These are phyloP conservation scores for Euzophera pinguis DNA, from an alignment of 2,888 invertebrate species.

Conservation along the genomic window DNA sequence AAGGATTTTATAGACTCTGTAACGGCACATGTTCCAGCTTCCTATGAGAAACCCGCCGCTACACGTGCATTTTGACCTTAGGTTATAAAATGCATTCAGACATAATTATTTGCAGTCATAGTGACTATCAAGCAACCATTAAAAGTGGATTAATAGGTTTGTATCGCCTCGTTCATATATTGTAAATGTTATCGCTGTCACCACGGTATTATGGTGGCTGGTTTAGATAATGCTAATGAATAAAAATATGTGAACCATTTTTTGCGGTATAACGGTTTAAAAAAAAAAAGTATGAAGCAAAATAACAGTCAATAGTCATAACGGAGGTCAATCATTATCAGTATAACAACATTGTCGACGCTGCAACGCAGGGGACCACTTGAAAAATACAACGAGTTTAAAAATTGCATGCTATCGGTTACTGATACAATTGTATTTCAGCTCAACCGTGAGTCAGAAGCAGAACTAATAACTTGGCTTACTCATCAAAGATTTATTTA, in stretches of 20 bases:
- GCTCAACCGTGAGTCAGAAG: slow-evolving; percentile 47
- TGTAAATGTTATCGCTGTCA: slow-evolving; percentile 9
- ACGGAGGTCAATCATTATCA: slow-evolving; percentile 32
- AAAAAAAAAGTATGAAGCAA: no score
- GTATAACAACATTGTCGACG: slow-evolving; percentile 19
- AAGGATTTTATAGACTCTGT: slow-evolving; percentile 57
- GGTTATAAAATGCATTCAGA: not conserved
- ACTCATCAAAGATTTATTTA: slow-evolving; percentile 51
- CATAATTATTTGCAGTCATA: slow-evolving; percentile 2
- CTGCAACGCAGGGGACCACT: slow-evolving; percentile 21
- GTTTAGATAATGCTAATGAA: slow-evolving; percentile 14
- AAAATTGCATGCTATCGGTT: slow-evolving; percentile 19
- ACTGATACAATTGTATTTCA: slow-evolving; percentile 19
- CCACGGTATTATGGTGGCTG: not conserved
- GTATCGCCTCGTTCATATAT: not conserved
- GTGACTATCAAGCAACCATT: slow-evolving; percentile 13
- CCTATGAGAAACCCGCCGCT: slow-evolving; percentile 17
- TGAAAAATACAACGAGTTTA: slow-evolving; percentile 22
- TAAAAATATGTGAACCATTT: not conserved
- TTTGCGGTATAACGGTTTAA: not conserved
- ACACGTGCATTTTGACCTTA: slow-evolving; percentile 4
- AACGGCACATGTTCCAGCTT: slow-evolving; percentile 50
- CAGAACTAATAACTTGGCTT: slow-evolving; percentile 46
- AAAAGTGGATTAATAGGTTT: slow-evolving; percentile 1
- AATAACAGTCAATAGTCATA: slow-evolving; percentile 15